These are phyloP conservation scores for Maniola hyperantus DNA, from an alignment of 2,888 invertebrate genomes.

Conservation along the genomic window DNA sequence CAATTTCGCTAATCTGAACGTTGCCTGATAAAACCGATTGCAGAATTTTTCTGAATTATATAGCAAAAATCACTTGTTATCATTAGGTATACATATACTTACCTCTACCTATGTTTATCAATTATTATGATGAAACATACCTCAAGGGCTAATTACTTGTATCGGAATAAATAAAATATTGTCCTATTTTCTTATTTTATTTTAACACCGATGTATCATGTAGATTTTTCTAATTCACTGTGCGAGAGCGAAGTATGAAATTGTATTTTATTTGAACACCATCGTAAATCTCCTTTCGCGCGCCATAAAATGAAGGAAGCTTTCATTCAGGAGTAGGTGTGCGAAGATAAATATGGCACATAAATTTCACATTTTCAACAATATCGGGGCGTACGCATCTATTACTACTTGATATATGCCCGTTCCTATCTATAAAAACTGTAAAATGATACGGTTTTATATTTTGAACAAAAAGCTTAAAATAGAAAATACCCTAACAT, in stretches of 20 bases:
- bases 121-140: too few relatives aligned
- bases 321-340: constrained; percentile 58
- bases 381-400: constrained; percentile 46
- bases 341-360: constrained; percentile 52
- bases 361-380: constrained; percentile 62
- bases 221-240: constrained; percentile 73
- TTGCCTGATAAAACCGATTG: neutral
- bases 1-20: neutral
- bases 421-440: constrained; percentile 27
- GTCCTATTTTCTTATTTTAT: constrained; percentile 8
- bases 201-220: constrained; percentile 44
- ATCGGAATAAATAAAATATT: too few relatives aligned
- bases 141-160: too few relatives aligned
- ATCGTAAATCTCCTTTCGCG: constrained; percentile 69
- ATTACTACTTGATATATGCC: constrained; percentile 39
- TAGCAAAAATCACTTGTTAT: too few relatives aligned
- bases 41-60: neutral
- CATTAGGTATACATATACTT: too few relatives aligned
- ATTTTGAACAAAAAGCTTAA: constrained; percentile 17
- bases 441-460: constrained; percentile 17
- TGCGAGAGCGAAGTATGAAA: constrained; percentile 63
- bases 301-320: constrained; percentile 64
- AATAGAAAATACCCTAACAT: constrained; percentile 3
- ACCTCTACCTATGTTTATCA: too few relatives aligned
- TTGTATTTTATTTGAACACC: constrained; percentile 76